A percentile compares a stretch with the other conserved stretches of the same genome.
Evolutionary conservation across 2,113 vertebrate genomes (phyloP).

Genomic region (Elachura formosa): DNA sequence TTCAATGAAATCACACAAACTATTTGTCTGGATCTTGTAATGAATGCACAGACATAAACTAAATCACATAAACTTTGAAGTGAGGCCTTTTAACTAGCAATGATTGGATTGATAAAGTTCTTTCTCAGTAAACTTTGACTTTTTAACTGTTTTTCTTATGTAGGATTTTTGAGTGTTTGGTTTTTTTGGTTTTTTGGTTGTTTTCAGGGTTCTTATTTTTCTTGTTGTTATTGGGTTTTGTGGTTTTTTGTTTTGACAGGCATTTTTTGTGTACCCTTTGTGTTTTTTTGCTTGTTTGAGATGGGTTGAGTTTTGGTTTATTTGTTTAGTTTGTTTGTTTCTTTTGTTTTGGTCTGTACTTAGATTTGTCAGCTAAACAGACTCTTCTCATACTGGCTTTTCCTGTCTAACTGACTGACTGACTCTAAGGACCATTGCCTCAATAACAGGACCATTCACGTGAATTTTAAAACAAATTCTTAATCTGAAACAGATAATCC

Average conservation of each 20-base stretch:
- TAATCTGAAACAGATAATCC: not conserved
- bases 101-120: accelerated
- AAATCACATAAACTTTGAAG: not conserved
- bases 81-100: not conserved
- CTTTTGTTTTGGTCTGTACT: not conserved
- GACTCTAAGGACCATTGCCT: not conserved
- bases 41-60: not conserved
- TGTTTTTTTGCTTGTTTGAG: not conserved
- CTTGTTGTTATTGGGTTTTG: not conserved
- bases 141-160: not conserved
- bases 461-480: not conserved
- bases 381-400: not conserved
- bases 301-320: not conserved
- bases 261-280: accelerated
- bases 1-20: not conserved
- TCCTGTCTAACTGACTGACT: not conserved
- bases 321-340: not conserved
- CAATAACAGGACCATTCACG: not conserved
- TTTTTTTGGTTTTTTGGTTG: not conserved
- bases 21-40: not conserved
- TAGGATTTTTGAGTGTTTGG: not conserved
- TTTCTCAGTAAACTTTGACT: accelerated
- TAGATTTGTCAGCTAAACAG: not conserved
- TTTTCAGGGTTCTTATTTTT: not conserved
- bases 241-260: not conserved